Evolutionary conservation across 2,888 invertebrate species (phyloP).

Genomic region (Adelognathus sp.): DNA sequence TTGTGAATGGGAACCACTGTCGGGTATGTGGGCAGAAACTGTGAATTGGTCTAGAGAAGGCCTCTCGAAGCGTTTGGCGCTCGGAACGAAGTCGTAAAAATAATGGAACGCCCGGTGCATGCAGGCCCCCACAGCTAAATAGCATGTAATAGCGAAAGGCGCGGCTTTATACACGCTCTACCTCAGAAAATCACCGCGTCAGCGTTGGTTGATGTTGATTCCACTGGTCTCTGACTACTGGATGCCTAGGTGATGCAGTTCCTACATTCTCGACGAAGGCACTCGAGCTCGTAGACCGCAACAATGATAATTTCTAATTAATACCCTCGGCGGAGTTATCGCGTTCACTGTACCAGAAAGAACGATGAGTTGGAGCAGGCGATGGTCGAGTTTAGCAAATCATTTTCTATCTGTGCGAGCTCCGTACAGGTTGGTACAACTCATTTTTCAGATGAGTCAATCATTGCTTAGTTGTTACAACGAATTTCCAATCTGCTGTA

Average conservation of each 20-base stretch:
- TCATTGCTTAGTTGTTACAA: too few relatives aligned
- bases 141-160: slow-evolving; percentile 75
- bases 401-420: too few relatives aligned
- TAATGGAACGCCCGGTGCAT: slow-evolving; percentile 74
- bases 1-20: slow-evolving; percentile 61
- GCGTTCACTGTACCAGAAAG: too few relatives aligned
- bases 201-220: slow-evolving; percentile 18
- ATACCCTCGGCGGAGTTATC: slow-evolving; percentile 47
- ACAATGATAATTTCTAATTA: slow-evolving; percentile 68
- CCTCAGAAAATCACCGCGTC: slow-evolving; percentile 55
- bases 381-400: too few relatives aligned
- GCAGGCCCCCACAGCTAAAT: slow-evolving; percentile 75
- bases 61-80: slow-evolving; percentile 73
- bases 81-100: slow-evolving; percentile 78
- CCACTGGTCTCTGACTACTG: slow-evolving; percentile 46
- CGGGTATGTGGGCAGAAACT: slow-evolving; percentile 60
- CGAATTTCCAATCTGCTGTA: too few relatives aligned
- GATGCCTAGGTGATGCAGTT: slow-evolving; percentile 49
- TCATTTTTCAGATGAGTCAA: too few relatives aligned
- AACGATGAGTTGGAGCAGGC: too few relatives aligned
- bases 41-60: slow-evolving; percentile 66
- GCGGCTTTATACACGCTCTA: slow-evolving; percentile 57
- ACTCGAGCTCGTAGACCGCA: slow-evolving; percentile 44
- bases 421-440: too few relatives aligned
- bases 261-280: slow-evolving; percentile 31